Evolutionary conservation across 2,888 invertebrate species (phyloP), one percentile per base, ranked within the genome.

Genomic region (Ichneumoninae sp.): DNA sequence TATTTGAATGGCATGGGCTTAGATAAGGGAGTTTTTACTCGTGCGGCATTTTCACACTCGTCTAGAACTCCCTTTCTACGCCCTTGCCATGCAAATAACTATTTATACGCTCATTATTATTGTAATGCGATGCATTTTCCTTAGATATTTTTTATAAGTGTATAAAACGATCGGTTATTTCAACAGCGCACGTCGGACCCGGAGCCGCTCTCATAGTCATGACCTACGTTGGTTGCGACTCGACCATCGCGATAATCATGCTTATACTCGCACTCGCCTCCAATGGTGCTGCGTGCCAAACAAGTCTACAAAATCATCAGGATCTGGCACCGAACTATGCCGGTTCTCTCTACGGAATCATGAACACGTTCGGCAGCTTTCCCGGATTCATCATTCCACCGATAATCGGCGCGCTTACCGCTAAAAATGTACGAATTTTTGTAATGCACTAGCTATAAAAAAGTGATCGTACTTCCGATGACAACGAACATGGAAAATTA

Each of bases 131-230:
- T 54, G 47, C 26, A 50, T 10, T 16, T 60, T 65, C 3, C 19
- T 40, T 10, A 52, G 71, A 57, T 40, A 3, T 57, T 63, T 47
- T 47, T 69, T 40, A 8, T 6, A 47, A n/a, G 30, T 63, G 30
- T 40, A 8, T 44, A 79, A 50, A 7, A 68, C 60, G n/a, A 65
- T 73, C 26, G 1, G 50, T 74, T 78, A 81, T 77, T 75, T 65
- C 54, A 74, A 74, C 57, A 93, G 93, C 93, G 19, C 93, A 93
- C 66, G 52, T 92, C 5, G 91, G 89, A 86, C 96, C 93, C 89
- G 96, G 96, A 88, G 91, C 95, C 89, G 92, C 94, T 52, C 88
- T 95, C 10, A 91, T 97, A 8, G 66, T 86, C 40, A 91, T 93
- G 90, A 92, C 93, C 0, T 93, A 93, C 36, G 92, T 87, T 19